phyloP scores from a whole-genome alignment of 2,113 vertebrate genomes.

The Hippocampus comes region DNA sequence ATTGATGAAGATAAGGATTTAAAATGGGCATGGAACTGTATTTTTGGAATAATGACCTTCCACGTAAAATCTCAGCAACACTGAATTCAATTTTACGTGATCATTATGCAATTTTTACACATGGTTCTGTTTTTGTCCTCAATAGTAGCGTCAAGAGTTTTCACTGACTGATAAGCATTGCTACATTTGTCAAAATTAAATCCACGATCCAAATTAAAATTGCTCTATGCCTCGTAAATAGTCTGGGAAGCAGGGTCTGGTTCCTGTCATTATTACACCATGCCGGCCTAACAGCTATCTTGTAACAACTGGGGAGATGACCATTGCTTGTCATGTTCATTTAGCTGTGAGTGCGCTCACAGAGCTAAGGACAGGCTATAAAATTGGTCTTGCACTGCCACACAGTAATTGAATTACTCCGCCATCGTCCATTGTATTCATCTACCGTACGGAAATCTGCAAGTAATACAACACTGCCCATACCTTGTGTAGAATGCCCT shows the following conservation, averaged over 20 bases:
- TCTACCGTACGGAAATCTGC: slow-evolving; percentile 61
- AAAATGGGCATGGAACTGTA: neutral
- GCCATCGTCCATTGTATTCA: slow-evolving; percentile 52
- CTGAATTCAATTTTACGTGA: neutral
- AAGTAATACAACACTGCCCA: slow-evolving; percentile 8
- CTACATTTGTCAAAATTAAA: slow-evolving; percentile 20
- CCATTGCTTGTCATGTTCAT: slow-evolving; percentile 62
- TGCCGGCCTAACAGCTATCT: slow-evolving; percentile 54
- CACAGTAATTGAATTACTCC: slow-evolving; percentile 68
- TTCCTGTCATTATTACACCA: slow-evolving; percentile 51
- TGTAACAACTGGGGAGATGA: slow-evolving; percentile 66
- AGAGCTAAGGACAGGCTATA: slow-evolving; percentile 61
- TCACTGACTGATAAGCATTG: slow-evolving; percentile 23
- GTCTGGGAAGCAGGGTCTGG: slow-evolving; percentile 32
- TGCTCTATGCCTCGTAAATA: slow-evolving; percentile 51
- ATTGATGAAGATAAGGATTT: neutral
- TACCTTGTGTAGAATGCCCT: neutral
- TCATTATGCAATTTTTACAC: neutral
- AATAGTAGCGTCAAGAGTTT: slow-evolving; percentile 9
- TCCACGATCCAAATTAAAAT: slow-evolving; percentile 46
- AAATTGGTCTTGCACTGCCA: slow-evolving; percentile 62
- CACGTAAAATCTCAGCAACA: neutral
- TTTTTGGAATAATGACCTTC: neutral
- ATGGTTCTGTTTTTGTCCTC: neutral
- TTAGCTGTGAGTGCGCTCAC: slow-evolving; percentile 60